Base-by-base conservation (phyloP, 2,888 invertebrate genomes). In the Euplexia lucipara region DNA sequence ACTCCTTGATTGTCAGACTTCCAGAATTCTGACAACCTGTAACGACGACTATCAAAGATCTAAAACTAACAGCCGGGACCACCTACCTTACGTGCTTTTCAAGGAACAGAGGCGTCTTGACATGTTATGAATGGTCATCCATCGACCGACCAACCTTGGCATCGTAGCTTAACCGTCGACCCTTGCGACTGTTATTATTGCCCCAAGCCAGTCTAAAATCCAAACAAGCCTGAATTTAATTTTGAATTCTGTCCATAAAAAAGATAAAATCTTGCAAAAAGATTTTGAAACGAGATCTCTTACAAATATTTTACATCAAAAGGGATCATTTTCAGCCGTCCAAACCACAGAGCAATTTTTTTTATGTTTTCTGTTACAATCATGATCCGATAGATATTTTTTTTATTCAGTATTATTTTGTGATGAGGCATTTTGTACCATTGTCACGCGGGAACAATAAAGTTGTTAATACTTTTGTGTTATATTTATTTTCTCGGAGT, bases 231-330 rank as follows among this genome's bases (percentile, higher is more conserved):
- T 39, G 26, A 39, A 34, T 51, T 35, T 45, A 58, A 70, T 63
- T 35, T 51, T 16, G 34, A 16, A 42, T 39, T 52, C 6, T 22
- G n/a, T 52, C 42, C 42, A 18, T 42, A 26, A 35, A n/a, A 18
- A 44, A 69, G 57, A 49, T 45, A 18, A 34, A 54, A 56, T 26
- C 34, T 62, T 39, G 39, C 6, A 8, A 57, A 20, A 14, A 22
- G 9, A 39, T 34, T 37, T 56, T 12, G 12, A 26, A 68, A 42
- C 41, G 49, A 32, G 16, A 69, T 56, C 14, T 54, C 22, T 32
- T 18, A 32, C 20, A 41, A 69, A 47, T 52, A 35, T 58, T 69
- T 53, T 14, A 42, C 44, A 41, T 49, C 54, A 56, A 51, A 68
- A 37, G 41, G 41, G 18, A 64, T 64, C 32, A 54, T 41, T 59